A percentile compares a stretch with the other conserved stretches of the same genome.
phyloP scores from a whole-genome alignment of 2,797 vertebrate species.

The Trematomus bernacchii region DNA sequence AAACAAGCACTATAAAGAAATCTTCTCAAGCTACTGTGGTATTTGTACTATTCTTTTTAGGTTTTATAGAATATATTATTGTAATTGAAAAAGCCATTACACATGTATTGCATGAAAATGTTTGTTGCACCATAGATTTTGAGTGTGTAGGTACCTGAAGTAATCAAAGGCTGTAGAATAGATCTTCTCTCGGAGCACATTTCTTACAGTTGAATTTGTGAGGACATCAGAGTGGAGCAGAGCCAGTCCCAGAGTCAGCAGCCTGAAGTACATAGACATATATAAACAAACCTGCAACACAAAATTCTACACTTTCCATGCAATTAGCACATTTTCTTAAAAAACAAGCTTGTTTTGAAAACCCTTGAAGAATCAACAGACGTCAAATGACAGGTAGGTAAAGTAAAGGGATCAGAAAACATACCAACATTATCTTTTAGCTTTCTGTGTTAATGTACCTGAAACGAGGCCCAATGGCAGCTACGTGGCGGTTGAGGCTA shows the following conservation, averaged over 20 bases:
- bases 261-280: conserved; percentile 73
- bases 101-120: not conserved
- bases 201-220: conserved; percentile 94
- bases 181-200: conserved; percentile 96
- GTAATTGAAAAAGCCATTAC: not conserved
- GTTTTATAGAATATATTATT: not conserved
- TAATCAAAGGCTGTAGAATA: conserved; percentile 98
- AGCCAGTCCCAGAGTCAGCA: conserved; percentile 93
- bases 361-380: not conserved
- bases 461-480: conserved; percentile 95
- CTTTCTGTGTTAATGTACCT: conserved; percentile 81
- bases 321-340: not conserved
- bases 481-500: conserved; percentile 94
- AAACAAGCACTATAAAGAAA: not conserved
- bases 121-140: not conserved
- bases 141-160: conserved; percentile 89
- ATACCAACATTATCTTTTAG: not conserved
- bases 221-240: conserved; percentile 97
- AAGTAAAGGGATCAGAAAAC: not conserved
- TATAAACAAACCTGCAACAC: not conserved
- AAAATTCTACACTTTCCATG: not conserved
- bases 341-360: not conserved
- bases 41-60: not conserved
- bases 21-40: too few relatives aligned
- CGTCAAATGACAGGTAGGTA: not conserved